Base-by-base conservation (phyloP, 2,888 invertebrate genomes). In the Elgonia sp. region DNA sequence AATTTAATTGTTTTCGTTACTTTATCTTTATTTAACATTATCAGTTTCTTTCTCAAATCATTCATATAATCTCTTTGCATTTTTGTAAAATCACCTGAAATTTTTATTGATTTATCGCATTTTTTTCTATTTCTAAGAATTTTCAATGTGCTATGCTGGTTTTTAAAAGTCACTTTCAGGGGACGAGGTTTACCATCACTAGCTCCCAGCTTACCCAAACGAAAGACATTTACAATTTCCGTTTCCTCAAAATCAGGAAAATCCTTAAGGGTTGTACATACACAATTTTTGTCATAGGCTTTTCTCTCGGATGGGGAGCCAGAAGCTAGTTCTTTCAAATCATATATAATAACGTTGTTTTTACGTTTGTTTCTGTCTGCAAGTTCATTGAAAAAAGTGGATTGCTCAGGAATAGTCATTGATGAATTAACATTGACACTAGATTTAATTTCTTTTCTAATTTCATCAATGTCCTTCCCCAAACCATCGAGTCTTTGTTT, bases 1-100 rank as follows among this genome's bases (percentile, higher is more conserved):
- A 60, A 60, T 60, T 60, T 60, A 18, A 60, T 60, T 20, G 60
- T 60, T 60, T 60, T 60, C 7, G 29, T 29, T 9, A 20, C 18
- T 18, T 20, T 60, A 14, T 60, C 21, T 60, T 60, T 60, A 20
- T 60, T 60, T 9, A 60, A 9, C 7, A 60, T 20, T 18, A 20
- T 21, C 14, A 60, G 21, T 6, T 60, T 14, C 5, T 21, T 60
- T 14, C 60, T 20, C 6, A 60, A 21, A 20, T 60, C 60, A 7
- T 60, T 60, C 20, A 60, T 20, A 29, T 60, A 20, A 21, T 60
- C 18, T 12, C 60, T 60, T 29, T 60, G 60, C 21, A 60, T 42
- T 42, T 42, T 42, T 42, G 42, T 42, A 42, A 42, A 42, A 42
- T 42, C 42, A 10, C 42, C 42, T 9, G 42, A 42, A 9, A 42